Evolutionary conservation across 2,113 vertebrate species (phyloP).

Genomic region (Ranitomeya imitator): DNA sequence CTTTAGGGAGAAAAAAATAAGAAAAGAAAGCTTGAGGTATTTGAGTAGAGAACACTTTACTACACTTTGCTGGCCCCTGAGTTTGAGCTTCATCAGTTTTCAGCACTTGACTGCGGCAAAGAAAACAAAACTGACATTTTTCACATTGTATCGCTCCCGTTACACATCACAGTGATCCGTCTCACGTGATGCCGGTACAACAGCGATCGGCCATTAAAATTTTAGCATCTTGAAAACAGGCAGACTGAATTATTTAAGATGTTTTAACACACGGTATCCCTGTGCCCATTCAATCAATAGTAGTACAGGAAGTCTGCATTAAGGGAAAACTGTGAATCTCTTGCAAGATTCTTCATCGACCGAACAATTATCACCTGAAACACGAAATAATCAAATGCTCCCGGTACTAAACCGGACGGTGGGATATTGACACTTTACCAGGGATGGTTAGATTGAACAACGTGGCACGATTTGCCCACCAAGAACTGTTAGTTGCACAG

Average conservation of each 20-base stretch:
- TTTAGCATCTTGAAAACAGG: slow-evolving; percentile 23
- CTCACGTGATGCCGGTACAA: neutral
- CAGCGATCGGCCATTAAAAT: neutral
- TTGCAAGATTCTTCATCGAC: too few relatives aligned
- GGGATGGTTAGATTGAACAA: too few relatives aligned
- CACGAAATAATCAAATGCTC: neutral
- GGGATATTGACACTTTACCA: neutral
- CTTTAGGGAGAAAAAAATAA: neutral
- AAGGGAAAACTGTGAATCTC: neutral
- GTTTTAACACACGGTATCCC: slow-evolving; percentile 18
- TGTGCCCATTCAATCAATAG: slow-evolving; percentile 18
- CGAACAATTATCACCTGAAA: neutral
- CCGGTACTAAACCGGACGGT: too few relatives aligned
- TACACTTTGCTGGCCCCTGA: slow-evolving; percentile 16
- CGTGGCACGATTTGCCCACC: neutral
- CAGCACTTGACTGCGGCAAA: neutral
- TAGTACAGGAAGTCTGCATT: slow-evolving; percentile 28
- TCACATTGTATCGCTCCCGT: slow-evolving; percentile 24
- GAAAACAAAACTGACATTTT: slow-evolving; percentile 38
- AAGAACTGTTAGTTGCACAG: neutral
- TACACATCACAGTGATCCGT: slow-evolving; percentile 10
- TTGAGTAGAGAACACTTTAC: neutral
- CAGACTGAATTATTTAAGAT: slow-evolving; percentile 20
- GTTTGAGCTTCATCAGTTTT: neutral
- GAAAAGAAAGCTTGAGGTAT: slow-evolving; percentile 29